Evolutionary conservation across 2,797 vertebrate species (phyloP), one percentile per base, ranked within the genome.

Genomic region (Gobionotothen gibberifrons): DNA sequence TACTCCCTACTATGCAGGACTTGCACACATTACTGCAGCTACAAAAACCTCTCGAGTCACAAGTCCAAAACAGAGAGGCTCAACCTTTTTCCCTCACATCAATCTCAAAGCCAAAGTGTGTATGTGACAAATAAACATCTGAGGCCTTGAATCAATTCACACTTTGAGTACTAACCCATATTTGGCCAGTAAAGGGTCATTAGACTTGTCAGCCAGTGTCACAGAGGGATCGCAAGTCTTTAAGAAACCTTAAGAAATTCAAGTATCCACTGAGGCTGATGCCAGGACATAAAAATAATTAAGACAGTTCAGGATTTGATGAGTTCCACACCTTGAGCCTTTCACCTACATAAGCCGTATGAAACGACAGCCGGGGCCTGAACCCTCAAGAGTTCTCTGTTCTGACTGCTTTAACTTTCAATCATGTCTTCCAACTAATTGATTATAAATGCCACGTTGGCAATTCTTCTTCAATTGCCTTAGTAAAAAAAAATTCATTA

Each of bases 401-500:
- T 89, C 79, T 85, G 81, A 85, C 76, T 85, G 69, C 79, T 89
- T 83, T 83, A 85, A 82, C 83, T 79, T 90, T 90, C 82, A 86
- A 91, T 93, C 87, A 90, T 82, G 78, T 84, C 85, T 69, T 76
- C 69, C 66, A 78, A 87, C 68, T 78, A 78, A 90, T 84, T 86
- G 74, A 88, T 90, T 90, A 87, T 88, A 79, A 89, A 92, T 84
- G 88, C 69, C 82, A 90, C 40, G 47, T 81, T 78, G 79, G 85
- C 83, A 80, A 76, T 92, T 90, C 67, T 74, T 90, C 90, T 90
- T 78, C 82, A 87, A 90, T 85, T 89, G 76, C 81, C 81, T 86
- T 81, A 85, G 72, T 88, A 87, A 91, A 90, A 21, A 44, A 44
- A 88, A 77, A 86, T 72, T 79, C 76, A 89, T 91, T 91, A 90